Evolutionary conservation across 2,113 vertebrate species (phyloP).

Genomic region (Bettongia penicillata): DNA sequence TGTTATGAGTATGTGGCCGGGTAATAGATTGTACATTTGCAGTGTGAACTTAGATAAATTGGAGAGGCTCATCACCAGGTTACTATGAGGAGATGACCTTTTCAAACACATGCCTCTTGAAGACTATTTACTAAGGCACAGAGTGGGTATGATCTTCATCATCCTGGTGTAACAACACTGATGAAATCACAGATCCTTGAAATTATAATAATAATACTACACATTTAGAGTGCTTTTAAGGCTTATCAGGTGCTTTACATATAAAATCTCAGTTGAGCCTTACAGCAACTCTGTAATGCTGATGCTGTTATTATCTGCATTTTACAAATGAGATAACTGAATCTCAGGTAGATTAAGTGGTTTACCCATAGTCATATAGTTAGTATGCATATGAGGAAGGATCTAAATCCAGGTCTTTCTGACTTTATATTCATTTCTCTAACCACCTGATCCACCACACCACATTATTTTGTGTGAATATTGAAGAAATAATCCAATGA

Average conservation of each 20-base stretch:
- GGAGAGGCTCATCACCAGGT: not conserved
- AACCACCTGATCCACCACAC: not conserved
- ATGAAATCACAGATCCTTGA: not conserved
- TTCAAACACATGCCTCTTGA: not conserved
- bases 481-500: not conserved
- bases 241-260: not conserved
- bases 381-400: not conserved
- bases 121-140: not conserved
- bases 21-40: not conserved
- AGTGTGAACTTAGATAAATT: not conserved
- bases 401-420: not conserved
- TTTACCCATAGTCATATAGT: not conserved
- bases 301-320: not conserved
- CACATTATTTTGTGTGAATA: not conserved
- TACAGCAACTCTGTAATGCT: not conserved
- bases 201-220: not conserved
- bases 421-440: not conserved
- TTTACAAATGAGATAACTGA: not conserved
- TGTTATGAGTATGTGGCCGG: not conserved
- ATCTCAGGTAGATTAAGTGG: not conserved
- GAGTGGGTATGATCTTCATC: not conserved
- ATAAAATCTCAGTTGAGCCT: not conserved
- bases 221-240: not conserved
- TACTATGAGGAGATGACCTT: not conserved
- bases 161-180: not conserved